phyloP scores from a whole-genome alignment of 2,797 vertebrate genomes.

The Poeciliopsis paucimaculata region DNA sequence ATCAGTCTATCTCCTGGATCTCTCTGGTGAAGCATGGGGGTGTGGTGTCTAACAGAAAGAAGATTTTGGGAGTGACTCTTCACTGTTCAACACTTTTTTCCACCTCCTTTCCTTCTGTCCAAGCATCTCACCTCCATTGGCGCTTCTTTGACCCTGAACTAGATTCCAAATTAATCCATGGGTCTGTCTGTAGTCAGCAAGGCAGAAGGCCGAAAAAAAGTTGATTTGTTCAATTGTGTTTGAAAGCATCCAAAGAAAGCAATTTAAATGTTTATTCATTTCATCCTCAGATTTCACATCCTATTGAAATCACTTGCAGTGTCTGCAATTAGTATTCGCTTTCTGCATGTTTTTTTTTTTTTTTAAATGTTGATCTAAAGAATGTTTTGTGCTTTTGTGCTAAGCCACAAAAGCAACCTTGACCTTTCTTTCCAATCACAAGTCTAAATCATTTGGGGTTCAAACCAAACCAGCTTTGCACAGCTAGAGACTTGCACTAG shows the following conservation, averaged over 20 bases:
- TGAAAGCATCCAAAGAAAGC: neutral
- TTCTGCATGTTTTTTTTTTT: neutral
- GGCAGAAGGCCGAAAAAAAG: neutral
- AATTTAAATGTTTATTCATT: neutral
- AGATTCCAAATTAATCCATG: neutral
- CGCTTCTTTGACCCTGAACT: neutral
- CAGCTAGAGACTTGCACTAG: neutral
- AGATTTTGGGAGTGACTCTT: neutral
- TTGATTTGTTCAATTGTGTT: neutral
- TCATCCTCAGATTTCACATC: neutral
- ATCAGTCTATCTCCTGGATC: neutral
- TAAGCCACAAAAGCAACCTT: too few relatives aligned
- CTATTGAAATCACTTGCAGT: neutral
- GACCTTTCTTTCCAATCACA: neutral
- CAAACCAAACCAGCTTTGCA: too few relatives aligned
- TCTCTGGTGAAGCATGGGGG: neutral
- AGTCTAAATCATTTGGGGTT: too few relatives aligned
- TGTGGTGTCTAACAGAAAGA: neutral
- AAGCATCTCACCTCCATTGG: neutral
- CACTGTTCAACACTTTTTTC: neutral
- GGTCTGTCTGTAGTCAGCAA: neutral
- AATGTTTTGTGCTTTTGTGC: too few relatives aligned
- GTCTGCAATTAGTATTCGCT: neutral
- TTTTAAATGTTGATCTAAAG: too few relatives aligned
- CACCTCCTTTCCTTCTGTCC: neutral